These are phyloP conservation scores for Gasteruption jaculator DNA, from an alignment of 2,888 invertebrate species.

Conservation along the genomic window DNA sequence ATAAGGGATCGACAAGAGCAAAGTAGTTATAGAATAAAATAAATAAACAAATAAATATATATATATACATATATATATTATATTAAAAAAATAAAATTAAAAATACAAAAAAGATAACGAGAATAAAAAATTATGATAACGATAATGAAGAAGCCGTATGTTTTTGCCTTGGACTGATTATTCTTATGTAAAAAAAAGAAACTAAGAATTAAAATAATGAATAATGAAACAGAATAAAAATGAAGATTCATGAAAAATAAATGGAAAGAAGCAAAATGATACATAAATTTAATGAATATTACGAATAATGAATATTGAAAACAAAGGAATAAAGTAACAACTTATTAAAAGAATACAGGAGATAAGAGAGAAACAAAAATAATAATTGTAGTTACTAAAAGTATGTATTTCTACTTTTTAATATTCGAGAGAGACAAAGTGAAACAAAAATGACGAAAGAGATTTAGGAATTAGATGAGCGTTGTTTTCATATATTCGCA, in stretches of 20 bases:
- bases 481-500: constrained; percentile 36
- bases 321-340: too few species aligned
- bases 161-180: constrained; percentile 53
- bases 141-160: too few species aligned
- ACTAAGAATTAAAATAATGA: constrained; percentile 16
- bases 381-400: constrained; percentile 42
- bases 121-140: constrained; percentile 41
- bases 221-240: too few species aligned
- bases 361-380: constrained; percentile 36
- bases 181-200: constrained; percentile 28
- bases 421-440: constrained; percentile 44
- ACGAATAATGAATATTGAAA: too few species aligned
- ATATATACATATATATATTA: constrained; percentile 47
- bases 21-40: constrained; percentile 9
- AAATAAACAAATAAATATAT: constrained; percentile 29
- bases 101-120: too few species aligned
- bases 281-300: too few species aligned
- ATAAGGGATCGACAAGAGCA: constrained; percentile 13
- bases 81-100: constrained; percentile 28
- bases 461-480: constrained; percentile 21
- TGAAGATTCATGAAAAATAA: too few species aligned
- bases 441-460: constrained; percentile 28
- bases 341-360: constrained; percentile 27
- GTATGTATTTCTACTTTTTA: constrained; percentile 52
- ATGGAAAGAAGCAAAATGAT: too few species aligned